Conservation (phyloP, 2,113 vertebrate genomes). For the Anoplopoma fimbria region DNA sequence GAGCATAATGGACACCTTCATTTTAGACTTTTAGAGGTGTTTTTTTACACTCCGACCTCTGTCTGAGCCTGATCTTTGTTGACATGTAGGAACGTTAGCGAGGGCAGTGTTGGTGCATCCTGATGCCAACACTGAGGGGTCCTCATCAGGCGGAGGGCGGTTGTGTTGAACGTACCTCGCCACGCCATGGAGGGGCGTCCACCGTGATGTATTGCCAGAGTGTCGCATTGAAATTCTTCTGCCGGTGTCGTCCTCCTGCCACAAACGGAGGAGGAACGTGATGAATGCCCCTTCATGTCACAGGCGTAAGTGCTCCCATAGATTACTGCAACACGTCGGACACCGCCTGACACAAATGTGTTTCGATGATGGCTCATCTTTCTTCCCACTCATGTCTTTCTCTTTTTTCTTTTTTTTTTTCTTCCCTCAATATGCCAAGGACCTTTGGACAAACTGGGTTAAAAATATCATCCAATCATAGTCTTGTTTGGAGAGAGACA, state of each 20-base stretch:
- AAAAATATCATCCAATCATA: constrained; percentile 74
- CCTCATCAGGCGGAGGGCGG: constrained; percentile 29
- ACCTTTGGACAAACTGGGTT: constrained; percentile 77
- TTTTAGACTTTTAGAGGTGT: constrained; percentile 22
- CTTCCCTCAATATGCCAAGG: constrained; percentile 72
- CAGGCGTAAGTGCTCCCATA: constrained; percentile 76
- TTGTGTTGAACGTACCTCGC: constrained; percentile 36
- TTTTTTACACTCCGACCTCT: neutral
- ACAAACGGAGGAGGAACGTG: constrained; percentile 64
- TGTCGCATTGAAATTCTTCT: constrained; percentile 78
- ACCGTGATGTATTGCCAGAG: constrained; percentile 71
- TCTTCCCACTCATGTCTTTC: constrained; percentile 71
- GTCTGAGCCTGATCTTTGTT: constrained; percentile 10
- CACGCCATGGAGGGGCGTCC: constrained; percentile 34
- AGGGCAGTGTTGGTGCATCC: constrained; percentile 30
- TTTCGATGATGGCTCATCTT: constrained; percentile 77
- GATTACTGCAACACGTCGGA: constrained; percentile 76
- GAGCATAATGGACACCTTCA: constrained; percentile 34
- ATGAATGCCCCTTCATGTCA: constrained; percentile 81
- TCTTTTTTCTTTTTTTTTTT: constrained; percentile 53
- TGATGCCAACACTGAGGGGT: constrained; percentile 17
- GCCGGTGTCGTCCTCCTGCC: constrained; percentile 46
- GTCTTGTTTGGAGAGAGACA: constrained; percentile 52
- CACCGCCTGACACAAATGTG: constrained; percentile 76
- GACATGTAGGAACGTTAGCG: constrained; percentile 30